Percentiles rank a stretch among this genome's conserved stretches.
Conservation (phyloP, 2,113 vertebrate genomes). For the Seriola rivoliana region DNA sequence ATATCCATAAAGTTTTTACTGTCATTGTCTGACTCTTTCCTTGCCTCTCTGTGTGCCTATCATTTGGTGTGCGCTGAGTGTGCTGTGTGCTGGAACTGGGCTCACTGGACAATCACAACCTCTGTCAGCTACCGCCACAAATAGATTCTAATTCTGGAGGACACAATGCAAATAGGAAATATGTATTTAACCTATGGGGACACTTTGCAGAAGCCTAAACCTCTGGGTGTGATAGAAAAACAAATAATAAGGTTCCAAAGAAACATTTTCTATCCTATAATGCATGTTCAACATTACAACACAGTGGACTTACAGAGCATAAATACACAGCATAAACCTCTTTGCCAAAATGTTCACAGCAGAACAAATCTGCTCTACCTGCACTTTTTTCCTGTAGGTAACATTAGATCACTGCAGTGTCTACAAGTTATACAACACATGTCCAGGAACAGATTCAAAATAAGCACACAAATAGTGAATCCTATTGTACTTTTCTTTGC, state of each 20-base stretch:
- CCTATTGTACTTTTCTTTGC: not conserved
- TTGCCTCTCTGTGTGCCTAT: no score
- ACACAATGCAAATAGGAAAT: not conserved
- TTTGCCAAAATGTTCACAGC: conserved; percentile 3
- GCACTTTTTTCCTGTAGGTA: not conserved
- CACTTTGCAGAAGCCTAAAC: not conserved
- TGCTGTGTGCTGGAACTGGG: no score
- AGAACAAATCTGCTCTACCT: not conserved
- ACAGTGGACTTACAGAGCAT: not conserved
- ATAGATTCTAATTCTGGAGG: no score
- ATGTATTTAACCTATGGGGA: not conserved
- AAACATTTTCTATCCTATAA: not conserved
- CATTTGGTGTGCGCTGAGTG: no score
- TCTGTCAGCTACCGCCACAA: no score
- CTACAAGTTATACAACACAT: not conserved
- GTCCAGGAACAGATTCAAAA: conserved; percentile 3
- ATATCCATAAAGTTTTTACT: no score
- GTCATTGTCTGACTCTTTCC: no score
- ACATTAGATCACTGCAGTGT: not conserved
- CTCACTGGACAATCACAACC: no score
- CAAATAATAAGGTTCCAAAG: not conserved
- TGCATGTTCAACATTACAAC: not conserved
- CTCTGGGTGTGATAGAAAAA: not conserved
- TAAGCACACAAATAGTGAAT: not conserved
- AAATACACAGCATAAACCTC: not conserved